Conservation (phyloP, 2,888 invertebrate genomes). For the Conops quadrifasciatus region DNA sequence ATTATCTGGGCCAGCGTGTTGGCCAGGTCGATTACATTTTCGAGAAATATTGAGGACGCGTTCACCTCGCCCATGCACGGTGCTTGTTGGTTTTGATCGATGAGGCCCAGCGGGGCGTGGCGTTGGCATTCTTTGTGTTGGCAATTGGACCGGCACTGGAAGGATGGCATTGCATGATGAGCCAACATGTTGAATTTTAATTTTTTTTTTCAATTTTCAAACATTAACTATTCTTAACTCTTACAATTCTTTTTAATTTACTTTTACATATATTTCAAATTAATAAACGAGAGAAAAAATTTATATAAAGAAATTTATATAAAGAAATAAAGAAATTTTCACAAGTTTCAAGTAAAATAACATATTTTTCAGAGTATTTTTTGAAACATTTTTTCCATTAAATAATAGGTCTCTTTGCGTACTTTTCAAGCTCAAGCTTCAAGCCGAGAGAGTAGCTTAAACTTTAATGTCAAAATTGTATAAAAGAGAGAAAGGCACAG, state of each 20-base stretch:
- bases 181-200: slow-evolving; percentile 53
- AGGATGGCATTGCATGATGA: slow-evolving; percentile 56
- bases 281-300: slow-evolving; percentile 8
- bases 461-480: no score
- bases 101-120: slow-evolving; percentile 54
- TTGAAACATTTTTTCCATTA: not conserved
- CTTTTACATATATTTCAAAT: slow-evolving; percentile 3
- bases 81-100: slow-evolving; percentile 54
- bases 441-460: no score
- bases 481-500: no score
- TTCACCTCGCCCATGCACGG: slow-evolving; percentile 54
- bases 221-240: slow-evolving; percentile 17
- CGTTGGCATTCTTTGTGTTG: slow-evolving; percentile 58
- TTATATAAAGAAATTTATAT: slow-evolving; percentile 5
- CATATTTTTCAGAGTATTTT: not conserved
- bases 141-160: slow-evolving; percentile 56
- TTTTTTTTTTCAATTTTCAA: slow-evolving; percentile 13
- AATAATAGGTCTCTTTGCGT: no score
- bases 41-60: slow-evolving; percentile 58
- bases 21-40: slow-evolving; percentile 58
- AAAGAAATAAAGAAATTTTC: no score
- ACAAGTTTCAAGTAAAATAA: not conserved
- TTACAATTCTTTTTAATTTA: slow-evolving; percentile 19
- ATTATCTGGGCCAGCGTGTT: slow-evolving; percentile 58
- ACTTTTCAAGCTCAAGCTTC: no score